Base-by-base conservation (phyloP, 2,888 invertebrate genomes). In the Catonia carolina region DNA sequence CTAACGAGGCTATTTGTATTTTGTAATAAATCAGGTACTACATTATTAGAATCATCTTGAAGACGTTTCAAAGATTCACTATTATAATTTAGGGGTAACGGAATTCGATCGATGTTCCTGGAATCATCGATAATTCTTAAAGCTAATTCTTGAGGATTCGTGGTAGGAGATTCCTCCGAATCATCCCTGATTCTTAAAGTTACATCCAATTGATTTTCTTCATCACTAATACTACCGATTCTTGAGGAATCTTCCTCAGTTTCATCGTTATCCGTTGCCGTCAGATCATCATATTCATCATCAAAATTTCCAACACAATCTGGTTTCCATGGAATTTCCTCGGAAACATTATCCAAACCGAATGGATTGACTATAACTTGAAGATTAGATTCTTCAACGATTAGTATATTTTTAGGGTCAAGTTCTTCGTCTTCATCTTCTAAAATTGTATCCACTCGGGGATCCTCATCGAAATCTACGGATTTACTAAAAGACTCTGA, bases 1-100 rank as follows among this genome's bases (percentile, higher is more conserved):
- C 61, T 47, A n/a, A 63, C 62, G 23, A 63, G 48, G 31, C 63
- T 63, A 45, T 63, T 62, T 14, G 56, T 56, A 15, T 56, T 53
- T 20, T 42, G 42, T 42, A 42, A 17, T 17, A 22, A 15, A 17
- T 42, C 42, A 42, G 18, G 20, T 3, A 18, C 42, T 18, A 17
- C 42, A 6, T 27, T 8, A 4, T 4, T 6, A 27, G 4, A 4
- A 6, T 27, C 27, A 6, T 27, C 27, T 27, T 27, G 27, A 27
- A 6, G 27, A 27, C n/a, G n/a, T n/a, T n/a, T n/a, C n/a, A n/a
- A n/a, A n/a, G n/a, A n/a, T n/a, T n/a, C n/a, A n/a, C n/a, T n/a
- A n/a, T n/a, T n/a, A n/a, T n/a, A 42, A 2, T 18, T 18, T 1
- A 18, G 15, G n/a, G 42, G 42, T 15, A 42, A 18, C 4, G 22